Evolutionary conservation across 1,140 invertebrate genomes (phyloP).

Genomic region (Eumeta japonica): DNA sequence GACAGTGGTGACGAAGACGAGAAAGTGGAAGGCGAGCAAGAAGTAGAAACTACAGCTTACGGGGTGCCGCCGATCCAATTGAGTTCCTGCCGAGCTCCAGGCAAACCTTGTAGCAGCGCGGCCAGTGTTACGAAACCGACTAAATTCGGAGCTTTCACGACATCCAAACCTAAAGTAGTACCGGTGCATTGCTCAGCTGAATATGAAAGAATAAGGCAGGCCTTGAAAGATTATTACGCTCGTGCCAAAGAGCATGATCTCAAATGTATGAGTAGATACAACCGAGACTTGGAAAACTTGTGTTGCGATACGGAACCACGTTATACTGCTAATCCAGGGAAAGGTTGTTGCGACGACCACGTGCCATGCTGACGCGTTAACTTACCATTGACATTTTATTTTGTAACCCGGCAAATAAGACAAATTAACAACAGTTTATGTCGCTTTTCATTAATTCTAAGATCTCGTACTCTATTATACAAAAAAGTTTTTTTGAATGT

Average conservation of each 20-base stretch:
- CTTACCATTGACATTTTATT: not conserved
- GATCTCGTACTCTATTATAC: too few species aligned
- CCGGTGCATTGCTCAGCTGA: slow-evolving; percentile 50
- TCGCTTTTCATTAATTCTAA: too few species aligned
- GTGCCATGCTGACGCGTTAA: slow-evolving; percentile 21
- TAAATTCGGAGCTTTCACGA: slow-evolving; percentile 28
- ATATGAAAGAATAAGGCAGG: slow-evolving; percentile 47
- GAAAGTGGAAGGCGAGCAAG: slow-evolving; percentile 37
- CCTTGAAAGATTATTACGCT: slow-evolving; percentile 41
- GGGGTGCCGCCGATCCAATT: slow-evolving; percentile 41
- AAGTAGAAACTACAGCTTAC: slow-evolving; percentile 37
- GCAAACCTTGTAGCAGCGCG: slow-evolving; percentile 36
- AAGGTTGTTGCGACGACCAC: slow-evolving; percentile 37
- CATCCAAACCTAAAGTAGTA: slow-evolving; percentile 36
- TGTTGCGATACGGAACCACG: slow-evolving; percentile 43
- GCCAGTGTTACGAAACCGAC: slow-evolving; percentile 51
- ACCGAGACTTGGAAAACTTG: slow-evolving; percentile 38
- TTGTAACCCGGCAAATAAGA: too few species aligned
- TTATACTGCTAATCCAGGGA: slow-evolving; percentile 15
- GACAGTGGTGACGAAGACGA: slow-evolving; percentile 35
- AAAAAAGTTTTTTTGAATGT: too few species aligned
- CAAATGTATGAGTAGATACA: slow-evolving; percentile 39
- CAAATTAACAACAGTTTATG: too few species aligned
- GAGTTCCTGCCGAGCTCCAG: slow-evolving; percentile 45
- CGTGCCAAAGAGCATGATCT: slow-evolving; percentile 36